These are phyloP conservation scores for Ophiodon elongatus DNA, from an alignment of 2,113 vertebrate species.

Conservation along the genomic window DNA sequence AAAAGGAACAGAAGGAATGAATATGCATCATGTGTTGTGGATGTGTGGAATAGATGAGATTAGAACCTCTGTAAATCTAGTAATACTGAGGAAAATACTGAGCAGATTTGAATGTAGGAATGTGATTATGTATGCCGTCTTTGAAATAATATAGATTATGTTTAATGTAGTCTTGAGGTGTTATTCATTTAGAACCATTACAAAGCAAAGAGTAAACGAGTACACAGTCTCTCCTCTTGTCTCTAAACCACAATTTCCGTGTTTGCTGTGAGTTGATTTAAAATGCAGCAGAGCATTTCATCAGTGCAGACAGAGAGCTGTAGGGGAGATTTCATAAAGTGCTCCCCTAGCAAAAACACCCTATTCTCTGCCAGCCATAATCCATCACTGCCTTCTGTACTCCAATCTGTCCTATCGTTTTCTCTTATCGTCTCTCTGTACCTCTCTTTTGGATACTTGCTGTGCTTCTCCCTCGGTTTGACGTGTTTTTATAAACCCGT, in stretches of 20 bases:
- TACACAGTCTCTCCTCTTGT: not conserved
- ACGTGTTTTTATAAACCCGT: not conserved
- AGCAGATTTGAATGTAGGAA: not conserved
- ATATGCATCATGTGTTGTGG: too few species aligned
- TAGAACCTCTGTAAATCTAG: not conserved
- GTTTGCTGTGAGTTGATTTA: conserved; percentile 22
- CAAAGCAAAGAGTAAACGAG: not conserved
- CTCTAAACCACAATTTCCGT: not conserved
- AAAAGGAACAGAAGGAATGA: too few species aligned
- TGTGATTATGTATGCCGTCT: not conserved
- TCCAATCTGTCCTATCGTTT: conserved; percentile 22
- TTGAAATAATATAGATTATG: not conserved
- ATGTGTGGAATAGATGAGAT: too few species aligned
- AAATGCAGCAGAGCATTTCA: conserved; percentile 39
- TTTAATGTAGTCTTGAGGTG: not conserved
- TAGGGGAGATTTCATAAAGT: conserved; percentile 43
- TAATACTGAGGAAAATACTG: not conserved
- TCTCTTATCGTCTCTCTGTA: conserved; percentile 6
- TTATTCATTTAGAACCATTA: not conserved
- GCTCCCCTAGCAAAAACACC: conserved; percentile 48
- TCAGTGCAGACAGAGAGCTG: conserved; percentile 42
- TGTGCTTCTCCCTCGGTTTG: conserved; percentile 2
- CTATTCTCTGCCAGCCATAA: conserved; percentile 44
- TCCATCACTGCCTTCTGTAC: conserved; percentile 54
- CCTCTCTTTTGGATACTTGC: not conserved